Base-by-base conservation (phyloP, 2,113 vertebrate genomes). In the Notothenia coriiceps region DNA sequence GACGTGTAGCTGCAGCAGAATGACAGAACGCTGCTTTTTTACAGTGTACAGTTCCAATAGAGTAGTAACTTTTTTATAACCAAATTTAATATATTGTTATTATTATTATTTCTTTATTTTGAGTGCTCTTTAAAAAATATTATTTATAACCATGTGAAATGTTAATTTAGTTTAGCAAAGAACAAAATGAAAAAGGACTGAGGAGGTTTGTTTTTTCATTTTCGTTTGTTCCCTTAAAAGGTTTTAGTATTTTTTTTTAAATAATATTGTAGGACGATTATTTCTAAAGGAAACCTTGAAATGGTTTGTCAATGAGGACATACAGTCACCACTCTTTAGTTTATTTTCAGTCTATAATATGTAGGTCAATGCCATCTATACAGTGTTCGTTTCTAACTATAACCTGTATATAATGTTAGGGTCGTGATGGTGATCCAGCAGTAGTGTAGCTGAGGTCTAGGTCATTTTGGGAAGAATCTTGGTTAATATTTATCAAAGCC, bases 61-160 rank as follows among this genome's bases (percentile, higher is more conserved):
- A 95, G 87, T 92, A 84, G 92, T 90, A 95, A 85, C 93, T 96
- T 40, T 97, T 97, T 96, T 96, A 96, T 95, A 95, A 95, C 95
- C 94, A 96, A 96, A 97, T 96, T 96, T 97, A 97, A 97, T 97
- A 97, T 97, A 97, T 97, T 96, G 88, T 97, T 96, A 96, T 91
- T 61, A 57, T 73, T 96, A 86, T 95, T 10, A 59, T 65, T 80
- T 29, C 29, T 29, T 87, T 73, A 69, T 78, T 96, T 96, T 82
- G 92, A 94, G 92, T 94, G 94, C 87, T 94, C 94, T 94, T 94
- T 95, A 88, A 88, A 29, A 94, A 91, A 91, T 96, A 94, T 92
- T 90, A 96, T 96, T 97, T 96, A 96, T 89, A 93, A 88, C 82
- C 85, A 91, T 94, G 94, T 94, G 90, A 94, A 88, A 86, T 93